These are phyloP conservation scores for Phocides pigmalion DNA, from an alignment of 1,140 invertebrate species.

Conservation along the genomic window DNA sequence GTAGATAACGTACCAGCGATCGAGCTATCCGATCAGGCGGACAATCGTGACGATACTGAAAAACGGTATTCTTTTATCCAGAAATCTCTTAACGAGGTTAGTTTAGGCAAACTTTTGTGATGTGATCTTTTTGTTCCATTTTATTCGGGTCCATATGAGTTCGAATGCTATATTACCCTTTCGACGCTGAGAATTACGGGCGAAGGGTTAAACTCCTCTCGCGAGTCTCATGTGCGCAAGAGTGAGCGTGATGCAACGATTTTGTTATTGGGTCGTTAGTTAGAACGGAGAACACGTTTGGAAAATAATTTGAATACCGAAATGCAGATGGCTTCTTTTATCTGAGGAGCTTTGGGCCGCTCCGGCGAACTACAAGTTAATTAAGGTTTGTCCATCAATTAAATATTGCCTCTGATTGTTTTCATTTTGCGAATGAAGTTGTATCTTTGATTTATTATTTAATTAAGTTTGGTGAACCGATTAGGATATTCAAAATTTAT, in stretches of 20 bases:
- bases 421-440: slow-evolving; percentile 73
- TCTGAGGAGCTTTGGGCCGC: slow-evolving; percentile 62
- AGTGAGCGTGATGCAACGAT: slow-evolving; percentile 76
- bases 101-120: slow-evolving; percentile 83
- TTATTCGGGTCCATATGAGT: slow-evolving; percentile 76
- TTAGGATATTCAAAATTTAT: slow-evolving; percentile 30
- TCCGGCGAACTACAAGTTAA: slow-evolving; percentile 80
- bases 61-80: slow-evolving; percentile 83
- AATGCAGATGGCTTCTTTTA: slow-evolving; percentile 83
- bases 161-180: slow-evolving; percentile 71
- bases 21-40: slow-evolving; percentile 75
- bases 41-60: slow-evolving; percentile 81
- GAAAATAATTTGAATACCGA: slow-evolving; percentile 83
- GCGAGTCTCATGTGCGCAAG: slow-evolving; percentile 57
- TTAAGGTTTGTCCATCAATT: slow-evolving; percentile 83
- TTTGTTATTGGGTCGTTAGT: slow-evolving; percentile 52
- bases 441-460: slow-evolving; percentile 69
- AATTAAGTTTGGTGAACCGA: slow-evolving; percentile 55
- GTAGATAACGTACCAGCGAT: slow-evolving; percentile 56
- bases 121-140: slow-evolving; percentile 75
- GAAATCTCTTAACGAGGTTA: slow-evolving; percentile 82
- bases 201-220: slow-evolving; percentile 65
- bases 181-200: slow-evolving; percentile 44
- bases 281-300: slow-evolving; percentile 76
- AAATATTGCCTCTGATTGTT: slow-evolving; percentile 80